Evolutionary conservation across 2,888 invertebrate genomes (phyloP).

Genomic region (Amorpha juglandis): DNA sequence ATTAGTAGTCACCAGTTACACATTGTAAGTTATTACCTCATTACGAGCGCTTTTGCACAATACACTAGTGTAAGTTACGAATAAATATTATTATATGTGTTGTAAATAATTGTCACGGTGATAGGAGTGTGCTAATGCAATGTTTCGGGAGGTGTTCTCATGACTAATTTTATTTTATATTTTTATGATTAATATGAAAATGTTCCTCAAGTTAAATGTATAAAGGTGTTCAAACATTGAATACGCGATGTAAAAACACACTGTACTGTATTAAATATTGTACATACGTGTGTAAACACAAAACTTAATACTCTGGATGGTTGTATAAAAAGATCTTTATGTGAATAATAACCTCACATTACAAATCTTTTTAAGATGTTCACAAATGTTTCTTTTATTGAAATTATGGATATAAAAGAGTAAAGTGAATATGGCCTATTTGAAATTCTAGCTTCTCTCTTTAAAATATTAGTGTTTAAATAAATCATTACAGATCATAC

Average conservation of each 20-base stretch:
- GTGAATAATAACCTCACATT: not conserved
- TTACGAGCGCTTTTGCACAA: constrained; percentile 81
- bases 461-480: constrained; percentile 7
- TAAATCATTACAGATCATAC: constrained; percentile 14
- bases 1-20: constrained; percentile 82
- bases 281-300: not conserved
- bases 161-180: constrained; percentile 13
- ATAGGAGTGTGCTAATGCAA: constrained; percentile 4
- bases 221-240: constrained; percentile 3
- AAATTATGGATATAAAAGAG: not conserved
- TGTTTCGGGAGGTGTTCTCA: constrained; percentile 5
- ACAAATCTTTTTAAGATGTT: not conserved
- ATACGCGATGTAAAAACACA: constrained; percentile 5
- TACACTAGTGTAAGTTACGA: constrained; percentile 62
- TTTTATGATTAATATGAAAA: constrained; percentile 24
- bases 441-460: not conserved
- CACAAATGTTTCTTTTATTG: constrained; percentile 3
- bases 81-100: constrained; percentile 39
- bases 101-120: constrained; percentile 58
- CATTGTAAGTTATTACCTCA: constrained; percentile 82
- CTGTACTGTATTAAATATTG: constrained; percentile 13
- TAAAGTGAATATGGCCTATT: not conserved
- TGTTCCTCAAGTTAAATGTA: constrained; percentile 34
- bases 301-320: constrained; percentile 11
- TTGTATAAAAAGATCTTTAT: constrained; percentile 1